Base-by-base conservation (phyloP, 2,113 vertebrate species). In the Rousettus leschenaultii region DNA sequence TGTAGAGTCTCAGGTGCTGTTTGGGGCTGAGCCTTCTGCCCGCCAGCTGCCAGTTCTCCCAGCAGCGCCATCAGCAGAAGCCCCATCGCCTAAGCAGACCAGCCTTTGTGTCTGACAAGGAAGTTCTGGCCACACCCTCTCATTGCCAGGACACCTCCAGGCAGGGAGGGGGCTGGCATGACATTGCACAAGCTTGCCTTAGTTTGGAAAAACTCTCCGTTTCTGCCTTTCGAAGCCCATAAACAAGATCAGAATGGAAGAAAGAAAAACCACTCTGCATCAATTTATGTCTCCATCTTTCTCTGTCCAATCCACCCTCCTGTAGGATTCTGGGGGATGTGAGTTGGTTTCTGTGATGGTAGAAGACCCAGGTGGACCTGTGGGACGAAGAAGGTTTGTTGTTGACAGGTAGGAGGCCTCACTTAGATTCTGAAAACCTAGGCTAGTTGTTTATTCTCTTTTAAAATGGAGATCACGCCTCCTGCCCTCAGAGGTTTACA, bases 181-280 rank as follows among this genome's bases (percentile, higher is more conserved):
- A 26, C 40, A 1, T 38, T 33, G 18, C 65, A 18, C 0, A 48
- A 48, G 18, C 38, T 65, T 30, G 35, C 45, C 82, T 79, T 43
- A 1, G 4, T 73, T 30, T 38, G 65, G 21, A 48, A 26, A 7
- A 1, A 21, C 33, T 63, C 14, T 28, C 51, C 61, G 45, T 22
- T 35, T 28, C 19, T 55, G 66, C 59, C 13, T 33, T 51, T 43
- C 16, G 1, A 18, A 61, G 57, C 24, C 48, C 40, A 33, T 6
- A 63, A 28, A 86, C 28, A 51, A 11, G n/a, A 33, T 70, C 51
- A 14, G 53, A 45, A 75, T 6, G 33, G 43, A 89, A 73, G 21
- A 18, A 24, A 53, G 24, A 3, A 24, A 84, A n/a, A 14, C 16
- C 26, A 8, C 4, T 2, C 21, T 0, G 6, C 43, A n/a, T 30